phyloP scores from a whole-genome alignment of 1,140 invertebrate genomes.

The Drosophila watanabei region DNA sequence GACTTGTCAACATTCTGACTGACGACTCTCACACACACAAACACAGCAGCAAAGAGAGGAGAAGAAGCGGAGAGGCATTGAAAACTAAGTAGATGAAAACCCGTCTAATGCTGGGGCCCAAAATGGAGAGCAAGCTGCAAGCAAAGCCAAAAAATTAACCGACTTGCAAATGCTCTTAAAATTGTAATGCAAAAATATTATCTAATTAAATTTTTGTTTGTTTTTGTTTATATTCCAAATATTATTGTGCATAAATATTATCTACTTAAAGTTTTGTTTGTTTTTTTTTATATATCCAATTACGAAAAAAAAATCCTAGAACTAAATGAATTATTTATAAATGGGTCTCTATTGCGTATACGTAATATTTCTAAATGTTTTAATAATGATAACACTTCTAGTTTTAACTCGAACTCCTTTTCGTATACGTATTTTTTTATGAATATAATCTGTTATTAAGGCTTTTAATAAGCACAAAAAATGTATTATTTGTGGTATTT shows the following conservation, averaged over 20 bases:
- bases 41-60: not conserved
- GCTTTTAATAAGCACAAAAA: not conserved
- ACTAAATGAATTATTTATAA: not conserved
- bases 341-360: not conserved
- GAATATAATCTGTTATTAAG: not conserved
- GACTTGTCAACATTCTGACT: slow-evolving; percentile 56
- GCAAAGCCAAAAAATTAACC: not conserved
- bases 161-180: not conserved
- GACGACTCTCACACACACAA: slow-evolving; percentile 7
- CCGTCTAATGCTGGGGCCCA: slow-evolving; percentile 26
- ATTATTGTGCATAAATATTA: not conserved
- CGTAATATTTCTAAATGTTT: not conserved
- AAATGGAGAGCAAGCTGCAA: slow-evolving; percentile 2
- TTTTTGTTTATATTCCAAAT: too few relatives aligned
- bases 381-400: not conserved
- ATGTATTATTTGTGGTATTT: not conserved
- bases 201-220: too few relatives aligned
- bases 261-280: not conserved
- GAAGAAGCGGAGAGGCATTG: slow-evolving; percentile 29
- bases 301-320: not conserved
- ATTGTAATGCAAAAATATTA: not conserved
- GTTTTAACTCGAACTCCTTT: not conserved
- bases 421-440: not conserved
- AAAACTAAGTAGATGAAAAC: slow-evolving; percentile 58
- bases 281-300: not conserved